phyloP scores from a whole-genome alignment of 2,113 vertebrate species.

The Poecilia latipinna region DNA sequence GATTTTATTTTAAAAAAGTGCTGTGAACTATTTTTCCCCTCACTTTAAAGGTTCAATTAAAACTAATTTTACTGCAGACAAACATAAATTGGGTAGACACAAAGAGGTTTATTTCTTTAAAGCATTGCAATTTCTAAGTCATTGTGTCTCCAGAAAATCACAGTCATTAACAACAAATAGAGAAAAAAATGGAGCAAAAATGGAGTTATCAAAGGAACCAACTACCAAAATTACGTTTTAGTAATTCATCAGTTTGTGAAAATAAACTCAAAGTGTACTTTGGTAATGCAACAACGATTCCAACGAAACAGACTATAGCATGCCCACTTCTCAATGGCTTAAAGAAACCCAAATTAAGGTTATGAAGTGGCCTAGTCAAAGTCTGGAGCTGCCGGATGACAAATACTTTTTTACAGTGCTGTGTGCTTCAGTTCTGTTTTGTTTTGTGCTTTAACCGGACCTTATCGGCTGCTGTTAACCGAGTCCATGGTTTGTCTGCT shows the following conservation, averaged over 20 bases:
- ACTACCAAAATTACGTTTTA: neutral
- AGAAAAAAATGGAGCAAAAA: neutral
- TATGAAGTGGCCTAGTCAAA: too few species aligned
- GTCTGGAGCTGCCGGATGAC: neutral
- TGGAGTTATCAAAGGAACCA: neutral
- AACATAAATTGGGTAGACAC: neutral
- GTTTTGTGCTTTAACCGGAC: constrained; percentile 63
- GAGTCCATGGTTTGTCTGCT: constrained; percentile 97
- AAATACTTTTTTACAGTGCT: neutral
- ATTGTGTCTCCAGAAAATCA: neutral
- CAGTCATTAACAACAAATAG: neutral
- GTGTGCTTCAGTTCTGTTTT: neutral
- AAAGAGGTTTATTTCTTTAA: neutral
- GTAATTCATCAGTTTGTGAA: too few species aligned
- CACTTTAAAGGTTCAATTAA: neutral
- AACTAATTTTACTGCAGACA: neutral
- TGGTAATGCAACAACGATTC: too few species aligned
- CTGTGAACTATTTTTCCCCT: neutral
- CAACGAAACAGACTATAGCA: too few species aligned
- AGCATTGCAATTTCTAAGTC: neutral
- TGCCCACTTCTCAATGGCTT: too few species aligned
- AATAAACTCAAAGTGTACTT: too few species aligned
- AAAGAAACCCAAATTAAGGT: too few species aligned
- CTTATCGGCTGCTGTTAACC: constrained; percentile 96
- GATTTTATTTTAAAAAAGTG: neutral